Percentiles rank a stretch among this genome's conserved stretches.
Conservation (phyloP, 2,113 vertebrate genomes). For the Mustelus asterias region DNA sequence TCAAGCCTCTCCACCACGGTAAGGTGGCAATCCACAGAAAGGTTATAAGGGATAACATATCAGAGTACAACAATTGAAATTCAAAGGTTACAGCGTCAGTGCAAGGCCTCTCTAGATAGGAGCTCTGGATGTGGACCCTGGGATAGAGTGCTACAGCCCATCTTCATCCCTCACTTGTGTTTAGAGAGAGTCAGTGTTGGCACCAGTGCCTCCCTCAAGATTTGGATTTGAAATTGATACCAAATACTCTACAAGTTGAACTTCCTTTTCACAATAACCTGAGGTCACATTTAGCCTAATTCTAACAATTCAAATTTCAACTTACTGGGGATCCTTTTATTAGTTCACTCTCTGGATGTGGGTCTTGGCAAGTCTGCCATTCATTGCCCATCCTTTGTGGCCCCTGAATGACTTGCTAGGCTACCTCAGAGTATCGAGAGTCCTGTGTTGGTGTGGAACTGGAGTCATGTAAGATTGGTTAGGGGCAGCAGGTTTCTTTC, state of each 20-base stretch:
- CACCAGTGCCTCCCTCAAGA: too few relatives aligned
- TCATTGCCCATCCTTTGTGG: not conserved
- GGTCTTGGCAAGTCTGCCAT: not conserved
- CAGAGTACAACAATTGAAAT: too few relatives aligned
- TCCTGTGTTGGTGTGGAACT: not conserved
- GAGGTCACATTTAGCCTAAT: not conserved
- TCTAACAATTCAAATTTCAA: not conserved
- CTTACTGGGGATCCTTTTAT: not conserved
- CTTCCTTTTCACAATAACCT: not conserved
- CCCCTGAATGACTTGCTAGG: not conserved
- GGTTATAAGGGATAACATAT: too few relatives aligned
- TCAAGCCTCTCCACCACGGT: too few relatives aligned
- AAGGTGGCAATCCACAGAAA: too few relatives aligned
- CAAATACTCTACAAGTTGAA: not conserved
- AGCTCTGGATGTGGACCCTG: too few relatives aligned
- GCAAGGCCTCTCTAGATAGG: too few relatives aligned
- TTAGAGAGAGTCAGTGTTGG: too few relatives aligned
- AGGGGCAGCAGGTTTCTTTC: not conserved
- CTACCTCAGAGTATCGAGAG: not conserved
- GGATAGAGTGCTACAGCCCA: too few relatives aligned
- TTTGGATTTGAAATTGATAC: not conserved
- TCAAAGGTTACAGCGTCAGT: too few relatives aligned
- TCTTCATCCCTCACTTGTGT: too few relatives aligned
- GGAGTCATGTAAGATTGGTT: not conserved
- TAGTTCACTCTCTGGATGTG: not conserved